Base-by-base conservation (phyloP, 2,888 invertebrate species). In the Hirtodrosophila duncani region DNA sequence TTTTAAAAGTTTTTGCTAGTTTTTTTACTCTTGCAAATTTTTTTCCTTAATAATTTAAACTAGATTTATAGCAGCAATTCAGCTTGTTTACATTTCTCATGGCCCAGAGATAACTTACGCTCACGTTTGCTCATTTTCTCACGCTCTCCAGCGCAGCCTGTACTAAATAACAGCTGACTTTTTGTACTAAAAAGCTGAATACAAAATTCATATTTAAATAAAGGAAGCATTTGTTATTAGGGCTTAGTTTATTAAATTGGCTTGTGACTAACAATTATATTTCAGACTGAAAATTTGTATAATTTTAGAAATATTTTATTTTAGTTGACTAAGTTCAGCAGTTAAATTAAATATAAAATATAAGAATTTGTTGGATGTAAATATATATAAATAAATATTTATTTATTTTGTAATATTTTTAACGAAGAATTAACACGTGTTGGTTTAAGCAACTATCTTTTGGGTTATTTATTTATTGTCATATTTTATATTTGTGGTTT, bases 131-230 rank as follows among this genome's bases (percentile, higher is more conserved):
- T 9, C 45, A 41, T 41, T 53, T 39, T 7, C 11, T 49, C 21
- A 14, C 4, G 10, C 38, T 39, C 55, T 41, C 33, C 38, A 38
- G 46, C 56, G 59, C 57, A 69, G 63, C 37, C 9, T 78, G 78
- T 65, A 3, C 71, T 80, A 80, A 72, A 70, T 63, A 37, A 33
- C 70, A 70, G 79, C 75, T 70, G 70, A 21, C n/a, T 37, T 2
- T 1, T 0, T 60, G 70, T 60, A 1, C 79, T 71, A 75, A 71
- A 78, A 57, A 18, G 5, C 2, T 16, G 2, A 30, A 7, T 21
- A n/a, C n/a, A n/a, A n/a, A n/a, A n/a, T n/a, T n/a, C n/a, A n/a
- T n/a, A n/a, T n/a, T n/a, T n/a, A n/a, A n/a, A n/a, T n/a, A n/a
- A n/a, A n/a, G n/a, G n/a, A n/a, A n/a, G n/a, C n/a, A n/a, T n/a